These are phyloP conservation scores for Bagarius yarrelli DNA, from an alignment of 2,113 vertebrate species.

Conservation along the genomic window DNA sequence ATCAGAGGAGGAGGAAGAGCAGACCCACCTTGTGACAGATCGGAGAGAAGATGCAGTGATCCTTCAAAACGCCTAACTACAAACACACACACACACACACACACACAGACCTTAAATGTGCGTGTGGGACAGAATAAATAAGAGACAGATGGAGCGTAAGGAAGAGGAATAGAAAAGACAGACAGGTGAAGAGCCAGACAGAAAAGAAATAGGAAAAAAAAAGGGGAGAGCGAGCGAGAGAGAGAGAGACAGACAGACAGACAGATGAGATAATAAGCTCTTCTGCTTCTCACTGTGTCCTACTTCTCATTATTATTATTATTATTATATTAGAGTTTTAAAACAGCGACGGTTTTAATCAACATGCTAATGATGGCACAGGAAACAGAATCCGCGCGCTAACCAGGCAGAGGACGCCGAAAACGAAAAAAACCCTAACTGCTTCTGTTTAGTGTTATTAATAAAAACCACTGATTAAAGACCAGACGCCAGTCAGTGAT, in stretches of 20 bases:
- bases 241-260: slow-evolving; percentile 32
- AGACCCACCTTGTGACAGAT: slow-evolving; percentile 65
- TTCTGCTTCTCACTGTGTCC: slow-evolving; percentile 46
- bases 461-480: slow-evolving; percentile 15
- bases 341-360: slow-evolving; percentile 64
- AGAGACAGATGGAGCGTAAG: too few species aligned
- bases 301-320: too few species aligned
- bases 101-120: too few species aligned
- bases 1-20: slow-evolving; percentile 34
- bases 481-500: neutral
- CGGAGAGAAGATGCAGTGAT: slow-evolving; percentile 61
- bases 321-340: slow-evolving; percentile 58
- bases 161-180: neutral
- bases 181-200: neutral
- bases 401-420: slow-evolving; percentile 55
- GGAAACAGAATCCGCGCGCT: slow-evolving; percentile 60
- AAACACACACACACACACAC: too few species aligned
- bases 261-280: slow-evolving; percentile 52
- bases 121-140: too few species aligned
- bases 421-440: too few species aligned
- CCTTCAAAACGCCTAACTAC: neutral
- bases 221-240: slow-evolving; percentile 6
- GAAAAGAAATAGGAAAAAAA: neutral
- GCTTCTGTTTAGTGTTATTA: slow-evolving; percentile 22
- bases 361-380: slow-evolving; percentile 60